Conservation (phyloP, 2,888 invertebrate species). For the Cacoxenus indagator region DNA sequence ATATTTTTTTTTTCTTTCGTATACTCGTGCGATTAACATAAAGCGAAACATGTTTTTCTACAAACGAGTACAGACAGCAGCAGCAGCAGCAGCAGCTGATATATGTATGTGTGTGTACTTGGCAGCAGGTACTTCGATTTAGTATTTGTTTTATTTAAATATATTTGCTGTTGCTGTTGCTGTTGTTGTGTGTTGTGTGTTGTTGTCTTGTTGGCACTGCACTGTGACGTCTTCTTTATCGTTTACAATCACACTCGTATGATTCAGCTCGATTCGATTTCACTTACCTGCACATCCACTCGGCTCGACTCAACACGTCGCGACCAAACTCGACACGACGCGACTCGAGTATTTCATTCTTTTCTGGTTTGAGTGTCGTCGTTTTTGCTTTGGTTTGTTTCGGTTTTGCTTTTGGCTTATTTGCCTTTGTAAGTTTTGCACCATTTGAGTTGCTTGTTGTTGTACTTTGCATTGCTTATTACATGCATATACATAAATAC, state of each 20-base stretch:
- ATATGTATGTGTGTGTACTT: slow-evolving; percentile 22
- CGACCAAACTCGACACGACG: too few relatives aligned
- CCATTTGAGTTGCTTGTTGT: slow-evolving; percentile 22
- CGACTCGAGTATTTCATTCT: too few relatives aligned
- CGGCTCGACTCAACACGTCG: too few relatives aligned
- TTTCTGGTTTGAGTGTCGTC: too few relatives aligned
- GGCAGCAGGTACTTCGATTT: slow-evolving; percentile 12
- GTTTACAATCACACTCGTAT: too few relatives aligned
- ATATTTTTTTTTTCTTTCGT: neutral
- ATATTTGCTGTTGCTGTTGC: neutral
- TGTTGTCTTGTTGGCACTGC: neutral
- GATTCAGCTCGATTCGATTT: too few relatives aligned
- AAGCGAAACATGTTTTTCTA: neutral
- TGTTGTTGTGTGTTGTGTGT: neutral
- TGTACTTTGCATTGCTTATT: slow-evolving; percentile 42
- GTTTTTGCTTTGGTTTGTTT: too few relatives aligned
- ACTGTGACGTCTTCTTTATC: neutral
- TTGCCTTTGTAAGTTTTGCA: too few relatives aligned
- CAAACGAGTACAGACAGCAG: neutral
- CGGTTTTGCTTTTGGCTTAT: too few relatives aligned
- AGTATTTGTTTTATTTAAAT: neutral
- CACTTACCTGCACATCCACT: too few relatives aligned
- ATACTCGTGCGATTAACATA: neutral
- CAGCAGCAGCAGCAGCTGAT: slow-evolving; percentile 17
- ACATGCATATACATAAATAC: slow-evolving; percentile 37